Base-by-base conservation (phyloP, 2,797 vertebrate genomes). In the Dromococcyx pavoninus region DNA sequence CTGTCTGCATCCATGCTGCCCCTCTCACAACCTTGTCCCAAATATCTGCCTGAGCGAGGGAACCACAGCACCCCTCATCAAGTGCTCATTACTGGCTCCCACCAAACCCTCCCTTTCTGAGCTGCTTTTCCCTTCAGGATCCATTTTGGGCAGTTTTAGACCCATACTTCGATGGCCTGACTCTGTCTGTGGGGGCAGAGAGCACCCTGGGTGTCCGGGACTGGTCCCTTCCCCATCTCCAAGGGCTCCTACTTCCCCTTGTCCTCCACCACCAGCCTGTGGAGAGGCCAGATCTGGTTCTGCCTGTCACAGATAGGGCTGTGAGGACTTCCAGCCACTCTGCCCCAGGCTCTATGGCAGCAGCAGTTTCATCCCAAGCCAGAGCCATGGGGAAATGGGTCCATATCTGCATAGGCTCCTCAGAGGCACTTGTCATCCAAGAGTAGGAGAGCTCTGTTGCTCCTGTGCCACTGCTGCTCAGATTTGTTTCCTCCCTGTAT, bases 401-500 rank as follows among this genome's bases (percentile, higher is more conserved):
- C 12, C 1, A 1, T 67, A 27, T 13, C 30, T 72, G 73, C 8
- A 3, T 7, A 46, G 69, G 22, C 9, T 87, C 19, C 56, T 64
- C 1, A 2, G 44, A 9, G n/a, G 23, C 70, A 50, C 17, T 43
- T 1, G 1, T 16, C 33, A 25, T 11, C 39, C 1, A 1, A 39
- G 32, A n/a, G 25, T 8, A 69, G n/a, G 8, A 0, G 13, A 67
- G 23, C 9, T n/a, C 22, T 39, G 11, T 4, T 4, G n/a, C 2
- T 0, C 30, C 22, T 2, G 9, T 23, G 13, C n/a, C 4, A 3
- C 56, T 82, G n/a, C 66, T 60, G 25, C 57, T 65, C 3, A 0
- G 13, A 6, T 50, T 17, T 46, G 5, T 58, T 83, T 84, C 39
- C 8, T 62, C 14, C 19, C 35, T 79, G 24, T 79, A 33, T 61